Conservation (phyloP, 2,113 vertebrate genomes). For the Psilopogon haemacephalus region DNA sequence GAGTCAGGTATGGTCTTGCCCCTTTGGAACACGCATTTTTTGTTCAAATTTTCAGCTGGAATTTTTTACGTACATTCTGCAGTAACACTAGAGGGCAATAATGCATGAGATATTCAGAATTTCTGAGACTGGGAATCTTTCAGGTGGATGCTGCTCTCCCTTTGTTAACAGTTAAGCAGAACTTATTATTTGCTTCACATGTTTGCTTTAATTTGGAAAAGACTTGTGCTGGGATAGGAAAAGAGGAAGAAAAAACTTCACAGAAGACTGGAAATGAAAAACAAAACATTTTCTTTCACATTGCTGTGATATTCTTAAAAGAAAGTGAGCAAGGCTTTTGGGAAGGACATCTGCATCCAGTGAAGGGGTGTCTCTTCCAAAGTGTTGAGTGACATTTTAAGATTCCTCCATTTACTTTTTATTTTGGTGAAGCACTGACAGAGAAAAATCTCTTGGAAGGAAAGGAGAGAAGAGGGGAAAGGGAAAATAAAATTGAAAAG, state of each 20-base stretch:
- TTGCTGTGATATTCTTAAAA: neutral
- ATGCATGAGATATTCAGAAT: constrained; percentile 3
- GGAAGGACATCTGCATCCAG: neutral
- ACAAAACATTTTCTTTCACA: neutral
- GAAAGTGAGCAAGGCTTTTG: neutral
- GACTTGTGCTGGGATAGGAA: neutral
- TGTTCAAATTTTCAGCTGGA: neutral
- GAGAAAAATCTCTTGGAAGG: neutral
- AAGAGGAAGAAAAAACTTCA: neutral
- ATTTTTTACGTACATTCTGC: neutral
- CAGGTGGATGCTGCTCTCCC: neutral
- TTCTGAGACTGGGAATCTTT: neutral
- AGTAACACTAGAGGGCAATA: constrained; percentile 68
- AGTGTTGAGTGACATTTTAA: neutral
- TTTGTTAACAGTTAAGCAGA: neutral
- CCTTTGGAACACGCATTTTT: neutral
- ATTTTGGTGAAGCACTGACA: neutral
- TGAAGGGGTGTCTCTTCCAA: neutral
- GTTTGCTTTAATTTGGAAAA: constrained; percentile 6
- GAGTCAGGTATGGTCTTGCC: neutral
- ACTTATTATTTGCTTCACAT: neutral
- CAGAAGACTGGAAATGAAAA: neutral
- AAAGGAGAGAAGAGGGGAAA: neutral
- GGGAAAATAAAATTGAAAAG: neutral
- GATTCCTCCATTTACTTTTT: neutral